Evolutionary conservation across 2,888 invertebrate species (phyloP), one percentile per base, ranked within the genome.

Genomic region (Crocallis elinguaria): DNA sequence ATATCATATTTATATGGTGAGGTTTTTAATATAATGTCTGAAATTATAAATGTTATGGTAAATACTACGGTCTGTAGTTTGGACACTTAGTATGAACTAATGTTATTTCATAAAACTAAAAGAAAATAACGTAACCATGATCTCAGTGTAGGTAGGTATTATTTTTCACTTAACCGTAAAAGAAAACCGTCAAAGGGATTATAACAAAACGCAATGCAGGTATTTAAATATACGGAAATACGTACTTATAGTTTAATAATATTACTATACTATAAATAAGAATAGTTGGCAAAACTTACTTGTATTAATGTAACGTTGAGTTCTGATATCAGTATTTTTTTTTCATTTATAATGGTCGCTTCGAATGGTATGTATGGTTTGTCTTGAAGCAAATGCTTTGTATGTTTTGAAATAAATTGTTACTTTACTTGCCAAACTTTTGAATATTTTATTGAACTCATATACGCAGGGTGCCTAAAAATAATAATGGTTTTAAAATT

Each of bases 291-390:
- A n/a, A 4, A 6, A 69, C 70, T 63, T 67, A 89, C 89, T 76
- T 87, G 88, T 27, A 86, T 49, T 51, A 90, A 69, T 3, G 57
- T 57, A 0, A 85, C 64, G 17, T 62, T 68, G 2, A 90, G 67
- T 74, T 81, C 84, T 2, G 71, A 69, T 51, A 89, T 75, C 66
- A 67, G 79, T 1, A 75, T 71, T 62, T 72, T 77, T 17, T 75
- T 82, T 19, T 83, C 76, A 63, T 90, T 90, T 16, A 55, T 64
- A 35, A 90, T 73, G 27, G 71, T 77, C 6, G 82, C 59, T 67
- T 84, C 80, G 33, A 88, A 80, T 1, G 84, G 84, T 45, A 86
- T 59, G 84, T 45, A 86, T 59, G 0, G 50, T 71, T 67, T 90
- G 88, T 39, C 74, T 78, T 0, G 81, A 70, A 4, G 85, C 77